phyloP scores from a whole-genome alignment of 1,140 invertebrate genomes.

The Bombus waltoni region DNA sequence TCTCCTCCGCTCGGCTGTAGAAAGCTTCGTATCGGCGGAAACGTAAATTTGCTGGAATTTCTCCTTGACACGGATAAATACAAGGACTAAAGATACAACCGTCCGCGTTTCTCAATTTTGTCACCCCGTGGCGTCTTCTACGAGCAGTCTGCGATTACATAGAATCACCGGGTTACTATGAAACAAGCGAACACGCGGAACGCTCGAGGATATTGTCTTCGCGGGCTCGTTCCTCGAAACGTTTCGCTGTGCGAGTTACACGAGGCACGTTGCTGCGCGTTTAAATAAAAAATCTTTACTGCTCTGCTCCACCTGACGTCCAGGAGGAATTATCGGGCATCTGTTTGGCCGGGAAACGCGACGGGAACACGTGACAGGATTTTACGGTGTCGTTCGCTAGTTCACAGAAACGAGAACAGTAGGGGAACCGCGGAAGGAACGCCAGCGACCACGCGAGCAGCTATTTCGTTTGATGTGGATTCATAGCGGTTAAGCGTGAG shows the following conservation, averaged over 20 bases:
- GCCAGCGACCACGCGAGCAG: conserved; percentile 32
- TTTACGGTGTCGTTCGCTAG: neutral
- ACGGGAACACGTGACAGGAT: conserved; percentile 16
- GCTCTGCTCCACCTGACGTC: neutral
- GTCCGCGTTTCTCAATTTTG: too few relatives aligned
- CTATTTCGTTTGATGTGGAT: conserved; percentile 69
- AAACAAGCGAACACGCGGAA: fast-evolving
- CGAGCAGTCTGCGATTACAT: too few relatives aligned
- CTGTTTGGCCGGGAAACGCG: conserved; percentile 5
- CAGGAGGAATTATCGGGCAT: conserved; percentile 8
- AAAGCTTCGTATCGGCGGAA: too few relatives aligned
- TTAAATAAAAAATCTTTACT: neutral
- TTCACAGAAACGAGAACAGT: neutral
- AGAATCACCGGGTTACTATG: fast-evolving
- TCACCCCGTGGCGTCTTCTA: too few relatives aligned
- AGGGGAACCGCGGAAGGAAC: neutral
- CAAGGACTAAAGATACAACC: too few relatives aligned
- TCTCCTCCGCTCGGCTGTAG: too few relatives aligned
- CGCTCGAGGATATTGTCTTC: neutral
- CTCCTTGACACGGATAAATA: too few relatives aligned
- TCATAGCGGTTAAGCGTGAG: conserved; percentile 69
- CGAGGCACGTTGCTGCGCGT: neutral
- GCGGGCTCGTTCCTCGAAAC: neutral
- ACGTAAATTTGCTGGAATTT: too few relatives aligned
- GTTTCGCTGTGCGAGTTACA: too few relatives aligned